Base-by-base conservation (phyloP, 2,113 vertebrate genomes). In the Gymnogyps californianus region DNA sequence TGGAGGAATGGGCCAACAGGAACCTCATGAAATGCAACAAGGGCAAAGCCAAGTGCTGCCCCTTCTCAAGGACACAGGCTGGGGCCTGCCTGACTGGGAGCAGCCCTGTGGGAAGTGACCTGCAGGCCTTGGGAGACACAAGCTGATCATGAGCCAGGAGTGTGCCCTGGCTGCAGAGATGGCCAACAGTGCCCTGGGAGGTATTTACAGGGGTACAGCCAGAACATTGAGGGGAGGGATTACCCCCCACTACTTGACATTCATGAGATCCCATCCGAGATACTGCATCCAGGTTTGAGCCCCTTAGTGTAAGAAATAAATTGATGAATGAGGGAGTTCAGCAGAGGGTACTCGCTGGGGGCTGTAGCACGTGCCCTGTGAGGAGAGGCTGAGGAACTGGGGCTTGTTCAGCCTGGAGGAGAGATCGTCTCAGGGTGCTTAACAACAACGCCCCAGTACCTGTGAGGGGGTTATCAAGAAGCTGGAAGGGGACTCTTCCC, bases 161-260 rank as follows among this genome's bases (percentile, higher is more conserved):
- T 7, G 14, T 49, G 21, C 17, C 17, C 21, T 49, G 40, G 18
- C 51, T 38, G 25, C 58, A 59, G 25, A 57, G 9, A 36, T 6
- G 62, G 21, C n/a, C 15, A 62, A 0, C 0, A 1, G 6, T 42
- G 4, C 8, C 9, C 24, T 67, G 13, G 7, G 13, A 71, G 29
- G 34, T 57, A n/a, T 75, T 47, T 55, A 25, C 1, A 44, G 11
- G 3, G 7, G 3, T 17, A 57, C 36, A 70, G 15, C 11, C 34
- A 66, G 46, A 65, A 52, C 16, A 18, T 0, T 55, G 47, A 85
- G 8, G 13, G 20, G 14, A 40, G 7, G 9, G 32, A n/a, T 51
- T 64, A 25, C 5, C 6, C 22, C 16, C 32, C 52, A 6, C 38
- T 79, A 8, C 18, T 51, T 46, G 21, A 22, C 55, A 42, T 69